Evolutionary conservation across 2,888 invertebrate genomes (phyloP).

Genomic region (Hirtodrosophila duncani): DNA sequence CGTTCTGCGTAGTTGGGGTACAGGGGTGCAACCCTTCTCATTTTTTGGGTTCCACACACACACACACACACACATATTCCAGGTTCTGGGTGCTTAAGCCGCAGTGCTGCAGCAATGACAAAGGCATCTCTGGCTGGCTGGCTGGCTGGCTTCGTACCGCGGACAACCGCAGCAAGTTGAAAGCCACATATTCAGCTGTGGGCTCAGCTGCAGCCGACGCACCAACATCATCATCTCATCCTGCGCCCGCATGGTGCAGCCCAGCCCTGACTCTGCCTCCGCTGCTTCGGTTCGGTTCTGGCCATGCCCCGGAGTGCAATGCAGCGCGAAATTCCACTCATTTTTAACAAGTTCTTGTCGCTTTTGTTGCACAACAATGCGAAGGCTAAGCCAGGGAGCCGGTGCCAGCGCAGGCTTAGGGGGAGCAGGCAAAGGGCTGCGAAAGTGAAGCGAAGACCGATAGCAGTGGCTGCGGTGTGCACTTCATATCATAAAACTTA

Average conservation of each 20-base stretch:
- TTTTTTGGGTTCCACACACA: not conserved
- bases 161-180: conserved; percentile 31
- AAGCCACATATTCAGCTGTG: conserved; percentile 35
- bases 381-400: conserved; percentile 53
- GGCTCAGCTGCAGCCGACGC: conserved; percentile 48
- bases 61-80: no score
- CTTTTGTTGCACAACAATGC: conserved; percentile 69
- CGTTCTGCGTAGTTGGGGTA: conserved; percentile 1
- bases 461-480: conserved; percentile 21
- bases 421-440: conserved; percentile 7
- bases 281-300: not conserved
- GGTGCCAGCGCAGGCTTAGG: not conserved
- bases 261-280: not conserved
- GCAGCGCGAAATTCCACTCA: conserved; percentile 75
- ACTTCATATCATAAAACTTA: conserved; percentile 52
- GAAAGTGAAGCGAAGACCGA: not conserved
- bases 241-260: conserved; percentile 27
- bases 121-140: conserved; percentile 7
- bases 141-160: conserved; percentile 15
- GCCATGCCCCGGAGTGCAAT: conserved; percentile 54
- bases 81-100: conserved; percentile 43
- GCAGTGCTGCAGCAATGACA: conserved; percentile 40
- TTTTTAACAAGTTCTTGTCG: conserved; percentile 69
- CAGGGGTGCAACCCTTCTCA: conserved; percentile 49
- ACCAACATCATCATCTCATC: conserved; percentile 33